phyloP scores from a whole-genome alignment of 2,888 invertebrate genomes.

The Sphinx pinastri region DNA sequence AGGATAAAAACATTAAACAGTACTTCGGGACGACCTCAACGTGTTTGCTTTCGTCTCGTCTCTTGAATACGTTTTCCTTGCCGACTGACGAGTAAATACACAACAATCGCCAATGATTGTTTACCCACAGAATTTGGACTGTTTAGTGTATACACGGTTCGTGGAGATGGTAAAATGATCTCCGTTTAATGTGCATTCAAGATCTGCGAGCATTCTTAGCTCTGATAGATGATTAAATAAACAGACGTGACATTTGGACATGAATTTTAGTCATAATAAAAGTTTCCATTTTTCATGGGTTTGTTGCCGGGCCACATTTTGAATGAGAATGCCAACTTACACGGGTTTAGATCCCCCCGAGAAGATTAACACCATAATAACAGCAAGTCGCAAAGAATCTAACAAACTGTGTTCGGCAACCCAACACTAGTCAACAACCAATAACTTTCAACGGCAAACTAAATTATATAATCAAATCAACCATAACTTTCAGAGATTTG shows the following conservation, averaged over 20 bases:
- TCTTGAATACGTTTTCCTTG: conserved; percentile 40
- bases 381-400: too few relatives aligned
- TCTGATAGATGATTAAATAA: not conserved
- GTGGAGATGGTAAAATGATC: conserved; percentile 12
- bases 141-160: conserved; percentile 17
- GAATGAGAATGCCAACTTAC: too few relatives aligned
- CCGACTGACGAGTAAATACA: conserved; percentile 50
- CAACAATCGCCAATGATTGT: conserved; percentile 31
- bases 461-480: not conserved
- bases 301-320: too few relatives aligned
- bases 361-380: too few relatives aligned
- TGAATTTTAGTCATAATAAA: not conserved
- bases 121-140: conserved; percentile 25
- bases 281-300: too few relatives aligned
- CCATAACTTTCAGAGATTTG: not conserved
- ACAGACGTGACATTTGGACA: not conserved
- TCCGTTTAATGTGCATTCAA: conserved; percentile 4
- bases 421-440: too few relatives aligned
- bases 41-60: conserved; percentile 47
- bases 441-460: not conserved
- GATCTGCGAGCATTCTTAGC: not conserved
- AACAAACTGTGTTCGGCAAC: too few relatives aligned
- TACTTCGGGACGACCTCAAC: conserved; percentile 45
- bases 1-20: conserved; percentile 54
- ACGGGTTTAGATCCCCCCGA: too few relatives aligned